These are phyloP conservation scores for Hyposoter dolosus DNA, from an alignment of 2,888 invertebrate genomes.

Conservation along the genomic window DNA sequence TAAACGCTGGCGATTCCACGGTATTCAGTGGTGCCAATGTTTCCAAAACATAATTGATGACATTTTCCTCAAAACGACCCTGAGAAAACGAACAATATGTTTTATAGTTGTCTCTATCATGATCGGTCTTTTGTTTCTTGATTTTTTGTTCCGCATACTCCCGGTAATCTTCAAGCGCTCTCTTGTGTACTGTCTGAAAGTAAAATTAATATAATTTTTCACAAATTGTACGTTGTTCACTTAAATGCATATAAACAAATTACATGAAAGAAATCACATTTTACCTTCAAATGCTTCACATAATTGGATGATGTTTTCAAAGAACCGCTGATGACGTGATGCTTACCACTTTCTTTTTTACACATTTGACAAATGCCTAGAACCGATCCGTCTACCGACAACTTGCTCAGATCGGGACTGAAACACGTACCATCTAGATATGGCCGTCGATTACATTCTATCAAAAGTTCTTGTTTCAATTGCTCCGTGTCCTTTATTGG, in stretches of 20 bases:
- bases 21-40: slow-evolving; percentile 30
- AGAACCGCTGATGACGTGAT: neutral
- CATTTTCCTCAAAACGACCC: slow-evolving; percentile 33
- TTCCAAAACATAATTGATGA: slow-evolving; percentile 29
- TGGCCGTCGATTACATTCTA: neutral
- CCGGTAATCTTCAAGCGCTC: neutral
- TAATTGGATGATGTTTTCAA: neutral
- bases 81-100: slow-evolving; percentile 43
- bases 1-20: slow-evolving; percentile 31
- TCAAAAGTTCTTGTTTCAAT: neutral
- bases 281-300: neutral
- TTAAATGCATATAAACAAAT: neutral
- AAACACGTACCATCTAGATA: neutral
- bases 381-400: neutral
- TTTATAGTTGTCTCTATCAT: neutral
- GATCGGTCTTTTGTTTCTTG: neutral
- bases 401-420: neutral
- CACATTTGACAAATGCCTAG: neutral
- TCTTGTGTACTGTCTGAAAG: neutral
- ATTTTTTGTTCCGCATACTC: neutral
- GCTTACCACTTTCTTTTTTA: neutral
- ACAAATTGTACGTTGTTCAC: neutral
- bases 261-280: neutral
- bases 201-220: neutral
- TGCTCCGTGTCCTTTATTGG: neutral